Evolutionary conservation across 2,113 vertebrate genomes (phyloP).

Genomic region (Passerina amoena): DNA sequence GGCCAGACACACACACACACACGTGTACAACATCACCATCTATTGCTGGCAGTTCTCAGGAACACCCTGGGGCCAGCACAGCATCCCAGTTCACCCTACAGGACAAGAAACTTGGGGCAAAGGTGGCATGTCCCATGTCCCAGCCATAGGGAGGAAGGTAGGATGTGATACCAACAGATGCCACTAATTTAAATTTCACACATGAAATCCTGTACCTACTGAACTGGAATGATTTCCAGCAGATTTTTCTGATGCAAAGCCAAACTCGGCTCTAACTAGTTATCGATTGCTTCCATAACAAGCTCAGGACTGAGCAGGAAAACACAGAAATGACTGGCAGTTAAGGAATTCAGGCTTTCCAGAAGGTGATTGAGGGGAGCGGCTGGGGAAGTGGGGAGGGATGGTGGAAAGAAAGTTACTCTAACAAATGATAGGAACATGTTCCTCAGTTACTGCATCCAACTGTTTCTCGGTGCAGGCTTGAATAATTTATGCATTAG

Average conservation of each 20-base stretch:
- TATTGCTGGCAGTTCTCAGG: background rate
- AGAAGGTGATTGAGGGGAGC: fast-evolving
- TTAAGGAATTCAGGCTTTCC: background rate
- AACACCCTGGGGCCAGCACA: background rate
- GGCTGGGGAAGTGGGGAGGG: background rate
- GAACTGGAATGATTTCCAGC: background rate
- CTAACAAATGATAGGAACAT: background rate
- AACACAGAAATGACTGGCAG: background rate
- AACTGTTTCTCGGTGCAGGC: background rate
- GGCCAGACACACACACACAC: background rate
- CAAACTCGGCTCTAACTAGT: background rate
- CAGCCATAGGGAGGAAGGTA: background rate
- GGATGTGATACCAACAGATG: background rate
- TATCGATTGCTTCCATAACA: background rate
- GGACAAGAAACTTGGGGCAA: background rate
- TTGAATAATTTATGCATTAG: background rate
- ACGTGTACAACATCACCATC: background rate
- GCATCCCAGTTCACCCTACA: background rate
- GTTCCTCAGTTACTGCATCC: background rate
- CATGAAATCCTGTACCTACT: background rate
- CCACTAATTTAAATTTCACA: background rate
- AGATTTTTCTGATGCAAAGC: background rate
- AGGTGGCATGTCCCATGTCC: background rate
- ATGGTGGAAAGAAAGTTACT: background rate
- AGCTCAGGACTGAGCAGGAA: background rate